Base-by-base conservation (phyloP, 2,113 vertebrate genomes). In the Podilymbus podiceps region DNA sequence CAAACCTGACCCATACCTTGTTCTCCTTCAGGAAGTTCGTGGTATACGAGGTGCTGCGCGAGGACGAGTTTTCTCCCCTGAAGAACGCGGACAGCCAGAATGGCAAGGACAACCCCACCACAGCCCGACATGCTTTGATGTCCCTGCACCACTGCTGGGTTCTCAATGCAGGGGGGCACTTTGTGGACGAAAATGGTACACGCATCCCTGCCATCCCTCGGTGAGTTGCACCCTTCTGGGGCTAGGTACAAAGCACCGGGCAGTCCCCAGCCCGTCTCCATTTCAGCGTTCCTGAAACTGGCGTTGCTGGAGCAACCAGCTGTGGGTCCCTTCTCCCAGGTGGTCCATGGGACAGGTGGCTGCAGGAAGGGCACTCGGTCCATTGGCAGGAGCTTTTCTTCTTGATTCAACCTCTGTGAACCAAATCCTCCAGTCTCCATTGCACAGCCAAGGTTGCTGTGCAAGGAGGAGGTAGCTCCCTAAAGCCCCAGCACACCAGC, bases 101-200 rank as follows among this genome's bases (percentile, higher is more conserved):
- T 0, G 99, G 99, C 55, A 99, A 99, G 94, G 99, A 99, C 98
- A 99, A 99, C 46, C 99, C 99, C 74, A 99, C 99, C n/a, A 99
- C 99, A 1, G 99, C 99, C 6, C 98, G 98, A 38, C 99, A 99
- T 0, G 98, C 99, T 28, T 95, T 99, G 85, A 98, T 99, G 99
- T 99, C 99, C 12, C 98, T 99, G n/a, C 99, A 99, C 81, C 99
- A 99, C 93, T 99, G 99, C 97, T 99, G 99, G 99, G 99, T 99
- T 74, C 99, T 99, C 92, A 99, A 99, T 25, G 99, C 99, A 0
- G 99, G 99, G 1, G 99, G 99, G 3, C 99, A 99, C 97, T 99
- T 99, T 5, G 98, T 99, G 49, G 99, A 99, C 1, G 99, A 99
- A 94, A 99, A 99, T 0, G 99, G 99, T 77, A 98, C 98, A 8